These are phyloP conservation scores for Pyrrhosoma nymphula DNA, from an alignment of 2,888 invertebrate genomes.

Conservation along the genomic window DNA sequence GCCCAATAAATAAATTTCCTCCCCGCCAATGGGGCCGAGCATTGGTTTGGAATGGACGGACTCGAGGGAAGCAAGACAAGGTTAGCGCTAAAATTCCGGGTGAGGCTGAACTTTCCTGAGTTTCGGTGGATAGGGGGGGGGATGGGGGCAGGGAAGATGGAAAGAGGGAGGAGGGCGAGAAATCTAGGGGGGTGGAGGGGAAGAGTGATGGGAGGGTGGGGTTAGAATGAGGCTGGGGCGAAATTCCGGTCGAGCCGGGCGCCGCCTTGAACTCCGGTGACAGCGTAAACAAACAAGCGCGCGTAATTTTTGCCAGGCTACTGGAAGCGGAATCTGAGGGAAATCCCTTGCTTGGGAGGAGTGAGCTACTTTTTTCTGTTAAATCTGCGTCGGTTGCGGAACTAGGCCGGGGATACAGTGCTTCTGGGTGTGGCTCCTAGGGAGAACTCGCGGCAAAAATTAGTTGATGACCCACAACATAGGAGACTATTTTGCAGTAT, in stretches of 20 bases:
- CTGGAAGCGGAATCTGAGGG: not conserved
- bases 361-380: not conserved
- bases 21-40: not conserved
- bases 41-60: not conserved
- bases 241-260: constrained; percentile 34
- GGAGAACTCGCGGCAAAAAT: not conserved
- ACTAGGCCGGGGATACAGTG: not conserved
- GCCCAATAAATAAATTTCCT: not conserved
- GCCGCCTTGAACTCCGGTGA: constrained; percentile 36
- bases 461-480: not conserved
- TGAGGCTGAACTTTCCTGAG: constrained; percentile 11
- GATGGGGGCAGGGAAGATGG: not conserved
- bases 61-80: constrained; percentile 24
- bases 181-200: no score
- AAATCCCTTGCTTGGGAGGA: not conserved
- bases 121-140: not conserved
- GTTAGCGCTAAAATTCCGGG: constrained; percentile 43
- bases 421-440: not conserved
- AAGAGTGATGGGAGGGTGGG: not conserved
- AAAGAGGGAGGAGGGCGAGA: no score
- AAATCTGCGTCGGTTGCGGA: not conserved
- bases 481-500: not conserved
- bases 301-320: constrained; percentile 49
- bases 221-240: not conserved
- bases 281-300: constrained; percentile 40